Base-by-base conservation (phyloP, 2,888 invertebrate species). In the Agrochola lota region DNA sequence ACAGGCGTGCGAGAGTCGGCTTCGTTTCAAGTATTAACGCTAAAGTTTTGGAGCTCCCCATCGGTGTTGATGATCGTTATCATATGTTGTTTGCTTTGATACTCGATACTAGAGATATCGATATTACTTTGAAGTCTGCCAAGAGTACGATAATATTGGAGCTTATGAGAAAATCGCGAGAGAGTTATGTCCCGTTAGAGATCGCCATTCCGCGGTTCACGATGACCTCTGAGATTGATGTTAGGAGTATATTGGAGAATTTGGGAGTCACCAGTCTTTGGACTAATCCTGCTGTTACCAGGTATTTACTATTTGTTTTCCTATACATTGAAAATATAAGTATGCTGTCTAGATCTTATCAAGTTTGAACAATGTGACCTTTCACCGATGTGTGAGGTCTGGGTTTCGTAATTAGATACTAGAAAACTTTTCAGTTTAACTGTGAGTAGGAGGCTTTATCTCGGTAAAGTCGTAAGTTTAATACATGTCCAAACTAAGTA, bases 131-230 rank as follows among this genome's bases (percentile, higher is more conserved):
- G 0, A 57, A 30, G 3, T 12, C 4, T 20, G 0, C 67, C 1
- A 67, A 63, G 8, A 66, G 30, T 11, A 66, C 73, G 5, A 7
- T 78, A 15, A 1, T 82, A 20, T 49, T 71, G 20, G 83, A 88
- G 26, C 0, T 55, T 40, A 17, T 84, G 8, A 63, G 46, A 3
- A 23, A 40, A 8, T 35, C 77, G 3, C 57, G 46, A 0, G 57
- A 73, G 12, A 87, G 80, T 63, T 40, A 46, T 9, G 67, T 85
- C 5, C 77, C 84, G 3, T 7, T 87, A 12, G 79, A 85, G 0
- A 79, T 87, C 0, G 86, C 79, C 20, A 75, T 86, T 23, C 86
- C 87, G 12, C 68, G 43, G 20, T 76, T 75, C 15, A 78, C 72
- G 3, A 73, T 85, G 71, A 79, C 72, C 0, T 70, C 77, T 23